phyloP scores from a whole-genome alignment of 2,113 vertebrate genomes.

The Polyodon spathula region DNA sequence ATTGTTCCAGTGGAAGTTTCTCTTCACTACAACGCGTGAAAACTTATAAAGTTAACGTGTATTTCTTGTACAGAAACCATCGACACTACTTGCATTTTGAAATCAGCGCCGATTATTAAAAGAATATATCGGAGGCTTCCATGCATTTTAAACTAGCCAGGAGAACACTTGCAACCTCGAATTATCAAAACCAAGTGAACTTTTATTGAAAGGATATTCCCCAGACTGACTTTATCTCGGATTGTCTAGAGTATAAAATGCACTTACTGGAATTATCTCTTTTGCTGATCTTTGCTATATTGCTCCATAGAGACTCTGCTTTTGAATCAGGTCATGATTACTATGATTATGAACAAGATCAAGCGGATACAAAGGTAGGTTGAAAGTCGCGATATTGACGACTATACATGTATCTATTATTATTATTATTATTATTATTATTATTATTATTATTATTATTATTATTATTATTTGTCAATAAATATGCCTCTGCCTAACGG shows the following conservation, averaged over 20 bases:
- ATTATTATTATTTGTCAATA: too few species aligned
- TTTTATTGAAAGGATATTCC: slow-evolving; percentile 15
- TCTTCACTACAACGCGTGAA: slow-evolving; percentile 19
- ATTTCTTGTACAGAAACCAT: background rate
- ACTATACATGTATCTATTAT: too few species aligned
- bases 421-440: too few species aligned
- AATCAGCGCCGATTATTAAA: slow-evolving; percentile 3
- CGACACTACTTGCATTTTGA: slow-evolving; percentile 2
- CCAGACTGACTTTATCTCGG: slow-evolving; percentile 16
- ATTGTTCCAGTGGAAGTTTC: slow-evolving; percentile 16
- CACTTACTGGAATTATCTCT: slow-evolving; percentile 50
- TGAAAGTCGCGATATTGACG: too few species aligned
- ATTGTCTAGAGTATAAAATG: slow-evolving; percentile 41
- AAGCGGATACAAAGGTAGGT: slow-evolving; percentile 50
- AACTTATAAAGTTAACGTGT: background rate
- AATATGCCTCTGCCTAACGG: too few species aligned
- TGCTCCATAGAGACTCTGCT: slow-evolving; percentile 45
- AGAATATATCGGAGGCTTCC: slow-evolving; percentile 21
- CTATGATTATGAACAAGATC: slow-evolving; percentile 46
- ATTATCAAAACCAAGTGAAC: slow-evolving; percentile 11
- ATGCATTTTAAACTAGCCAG: slow-evolving; percentile 19
- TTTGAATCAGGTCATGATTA: slow-evolving; percentile 40
- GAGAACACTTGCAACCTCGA: slow-evolving; percentile 3
- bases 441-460: too few species aligned
- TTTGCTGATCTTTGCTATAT: slow-evolving; percentile 33